A percentile compares a stretch with the other conserved stretches of the same genome.
Conservation (phyloP, 2,797 vertebrate genomes). For the Kryptopterus vitreolus region DNA sequence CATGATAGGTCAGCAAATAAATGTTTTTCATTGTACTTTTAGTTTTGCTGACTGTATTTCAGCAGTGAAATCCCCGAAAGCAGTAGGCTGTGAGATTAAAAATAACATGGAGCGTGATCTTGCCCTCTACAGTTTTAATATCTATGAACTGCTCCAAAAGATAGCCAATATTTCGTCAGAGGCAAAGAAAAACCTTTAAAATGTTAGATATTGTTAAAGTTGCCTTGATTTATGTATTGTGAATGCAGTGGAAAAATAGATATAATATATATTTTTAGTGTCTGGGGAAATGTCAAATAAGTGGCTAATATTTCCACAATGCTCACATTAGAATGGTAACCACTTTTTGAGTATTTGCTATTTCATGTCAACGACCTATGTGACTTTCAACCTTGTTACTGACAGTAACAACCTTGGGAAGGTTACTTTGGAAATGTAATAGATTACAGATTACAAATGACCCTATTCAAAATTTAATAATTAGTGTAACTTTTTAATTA, state of each 20-base stretch:
- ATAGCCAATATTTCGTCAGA: neutral
- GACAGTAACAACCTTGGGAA: no score
- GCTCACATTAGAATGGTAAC: neutral
- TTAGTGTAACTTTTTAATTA: no score
- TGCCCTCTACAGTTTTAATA: neutral
- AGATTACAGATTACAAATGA: no score
- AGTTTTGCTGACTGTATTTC: neutral
- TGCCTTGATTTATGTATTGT: neutral
- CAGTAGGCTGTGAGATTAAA: neutral
- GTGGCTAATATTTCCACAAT: neutral
- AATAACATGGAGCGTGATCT: neutral
- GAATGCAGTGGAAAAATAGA: neutral
- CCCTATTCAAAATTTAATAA: no score
- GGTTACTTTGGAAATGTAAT: no score
- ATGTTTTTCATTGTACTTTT: neutral
- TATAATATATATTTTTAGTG: neutral
- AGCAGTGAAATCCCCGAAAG: neutral
- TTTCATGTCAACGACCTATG: neutral
- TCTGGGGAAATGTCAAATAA: neutral
- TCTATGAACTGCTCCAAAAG: no score
- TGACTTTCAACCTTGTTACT: slow-evolving; percentile 11
- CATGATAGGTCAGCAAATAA: neutral
- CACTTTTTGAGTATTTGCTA: neutral
- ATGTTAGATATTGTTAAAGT: neutral
- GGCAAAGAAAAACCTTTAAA: neutral